A percentile compares a stretch with the other conserved stretches of the same genome.
Evolutionary conservation across 2,888 invertebrate genomes (phyloP).

Genomic region (Epinotia brunnichana): DNA sequence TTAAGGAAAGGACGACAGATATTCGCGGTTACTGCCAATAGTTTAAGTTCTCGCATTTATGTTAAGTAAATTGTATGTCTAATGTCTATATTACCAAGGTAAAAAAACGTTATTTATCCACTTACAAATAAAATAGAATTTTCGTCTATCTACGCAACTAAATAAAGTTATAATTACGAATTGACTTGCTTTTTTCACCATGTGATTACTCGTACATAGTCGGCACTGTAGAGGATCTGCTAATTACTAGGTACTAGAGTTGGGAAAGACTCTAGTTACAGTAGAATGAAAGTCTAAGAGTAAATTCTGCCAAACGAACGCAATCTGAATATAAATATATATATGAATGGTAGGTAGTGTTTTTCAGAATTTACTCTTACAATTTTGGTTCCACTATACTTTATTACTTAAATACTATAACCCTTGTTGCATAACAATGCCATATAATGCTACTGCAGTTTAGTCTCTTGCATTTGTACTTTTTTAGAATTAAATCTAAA

Average conservation of each 20-base stretch:
- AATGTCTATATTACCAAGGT: neutral
- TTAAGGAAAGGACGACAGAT: neutral
- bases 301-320: too few species aligned
- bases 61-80: slow-evolving; percentile 16
- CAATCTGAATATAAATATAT: too few species aligned
- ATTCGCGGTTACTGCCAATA: slow-evolving; percentile 25
- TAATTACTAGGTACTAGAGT: neutral
- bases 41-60: slow-evolving; percentile 41
- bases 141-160: neutral
- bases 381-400: too few species aligned
- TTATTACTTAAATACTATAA: neutral
- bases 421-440: neutral
- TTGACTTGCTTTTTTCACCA: neutral
- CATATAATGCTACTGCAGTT: slow-evolving; percentile 29
- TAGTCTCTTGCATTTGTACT: slow-evolving; percentile 35
- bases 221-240: neutral
- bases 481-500: neutral
- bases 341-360: too few species aligned
- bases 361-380: too few species aligned
- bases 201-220: neutral
- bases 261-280: too few species aligned
- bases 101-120: neutral
- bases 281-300: too few species aligned
- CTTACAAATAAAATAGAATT: neutral
- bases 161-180: neutral